Conservation (phyloP, 2,888 invertebrate species). For the Labia minor region DNA sequence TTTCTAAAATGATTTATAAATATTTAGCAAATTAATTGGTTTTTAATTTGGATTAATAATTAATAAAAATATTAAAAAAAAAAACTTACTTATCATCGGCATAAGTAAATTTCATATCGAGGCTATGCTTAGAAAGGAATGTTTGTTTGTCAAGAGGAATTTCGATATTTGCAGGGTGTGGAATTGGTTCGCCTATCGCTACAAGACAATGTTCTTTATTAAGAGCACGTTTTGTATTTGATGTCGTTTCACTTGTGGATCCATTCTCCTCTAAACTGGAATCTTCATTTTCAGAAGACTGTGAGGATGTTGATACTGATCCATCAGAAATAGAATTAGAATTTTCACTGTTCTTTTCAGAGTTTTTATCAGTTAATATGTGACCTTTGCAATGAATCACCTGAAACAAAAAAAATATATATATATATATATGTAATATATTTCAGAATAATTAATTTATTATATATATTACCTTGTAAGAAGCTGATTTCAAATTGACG, state of each 20-base stretch:
- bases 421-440: too few species aligned
- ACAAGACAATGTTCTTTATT: slow-evolving; percentile 46
- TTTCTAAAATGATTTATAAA: too few species aligned
- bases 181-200: slow-evolving; percentile 69
- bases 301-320: neutral
- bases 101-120: slow-evolving; percentile 92
- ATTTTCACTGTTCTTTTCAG: slow-evolving; percentile 15
- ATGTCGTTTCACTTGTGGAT: neutral
- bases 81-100: slow-evolving; percentile 79
- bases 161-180: slow-evolving; percentile 86
- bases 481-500: slow-evolving; percentile 89
- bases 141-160: slow-evolving; percentile 78
- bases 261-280: neutral
- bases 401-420: slow-evolving; percentile 40
- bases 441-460: slow-evolving; percentile 20
- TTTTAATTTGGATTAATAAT: too few species aligned
- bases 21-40: too few species aligned
- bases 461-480: slow-evolving; percentile 66
- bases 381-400: slow-evolving; percentile 83
- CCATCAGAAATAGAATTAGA: slow-evolving; percentile 32
- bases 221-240: slow-evolving; percentile 31
- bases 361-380: slow-evolving; percentile 39
- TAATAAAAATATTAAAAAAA: neutral
- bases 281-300: neutral
- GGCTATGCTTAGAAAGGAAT: slow-evolving; percentile 79